These are phyloP conservation scores for Solea senegalensis DNA, from an alignment of 2,113 vertebrate genomes.

Conservation along the genomic window DNA sequence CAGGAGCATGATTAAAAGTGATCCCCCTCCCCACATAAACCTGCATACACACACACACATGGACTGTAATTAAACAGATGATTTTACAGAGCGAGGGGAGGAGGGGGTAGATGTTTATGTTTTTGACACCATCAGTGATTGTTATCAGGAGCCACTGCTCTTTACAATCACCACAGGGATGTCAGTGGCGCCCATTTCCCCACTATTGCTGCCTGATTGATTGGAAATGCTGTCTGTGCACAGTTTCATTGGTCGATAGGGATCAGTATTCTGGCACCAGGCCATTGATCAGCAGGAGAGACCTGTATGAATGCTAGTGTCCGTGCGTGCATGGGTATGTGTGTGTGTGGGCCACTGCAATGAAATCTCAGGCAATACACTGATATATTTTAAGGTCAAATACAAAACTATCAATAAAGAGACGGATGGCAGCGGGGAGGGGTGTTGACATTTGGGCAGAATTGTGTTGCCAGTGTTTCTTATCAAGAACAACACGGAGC, in stretches of 20 bases:
- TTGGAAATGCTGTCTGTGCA: slow-evolving; percentile 67
- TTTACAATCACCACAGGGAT: slow-evolving; percentile 63
- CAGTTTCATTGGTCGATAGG: slow-evolving; percentile 73
- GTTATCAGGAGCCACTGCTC: slow-evolving; percentile 68
- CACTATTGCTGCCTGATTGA: slow-evolving; percentile 63
- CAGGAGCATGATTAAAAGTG: slow-evolving; percentile 69
- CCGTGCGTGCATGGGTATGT: not conserved
- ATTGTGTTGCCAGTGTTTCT: slow-evolving; percentile 24
- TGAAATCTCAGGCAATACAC: slow-evolving; percentile 43
- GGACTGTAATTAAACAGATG: slow-evolving; percentile 71
- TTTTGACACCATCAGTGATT: slow-evolving; percentile 70
- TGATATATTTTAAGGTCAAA: slow-evolving; percentile 44
- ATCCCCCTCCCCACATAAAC: slow-evolving; percentile 45
- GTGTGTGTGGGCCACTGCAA: slow-evolving; percentile 25
- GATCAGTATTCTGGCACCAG: slow-evolving; percentile 66
- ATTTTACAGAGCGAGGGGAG: slow-evolving; percentile 56
- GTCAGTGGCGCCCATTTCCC: slow-evolving; percentile 44
- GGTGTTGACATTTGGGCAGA: slow-evolving; percentile 5
- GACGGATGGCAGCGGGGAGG: slow-evolving; percentile 4
- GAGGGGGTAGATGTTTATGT: slow-evolving; percentile 43
- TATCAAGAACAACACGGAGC: slow-evolving; percentile 25
- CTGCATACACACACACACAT: slow-evolving; percentile 39
- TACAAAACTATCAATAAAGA: slow-evolving; percentile 28
- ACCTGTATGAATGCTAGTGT: slow-evolving; percentile 31
- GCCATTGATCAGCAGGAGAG: slow-evolving; percentile 59